These are phyloP conservation scores for Spialia ferax DNA, from an alignment of 2,888 invertebrate genomes.

Conservation along the genomic window DNA sequence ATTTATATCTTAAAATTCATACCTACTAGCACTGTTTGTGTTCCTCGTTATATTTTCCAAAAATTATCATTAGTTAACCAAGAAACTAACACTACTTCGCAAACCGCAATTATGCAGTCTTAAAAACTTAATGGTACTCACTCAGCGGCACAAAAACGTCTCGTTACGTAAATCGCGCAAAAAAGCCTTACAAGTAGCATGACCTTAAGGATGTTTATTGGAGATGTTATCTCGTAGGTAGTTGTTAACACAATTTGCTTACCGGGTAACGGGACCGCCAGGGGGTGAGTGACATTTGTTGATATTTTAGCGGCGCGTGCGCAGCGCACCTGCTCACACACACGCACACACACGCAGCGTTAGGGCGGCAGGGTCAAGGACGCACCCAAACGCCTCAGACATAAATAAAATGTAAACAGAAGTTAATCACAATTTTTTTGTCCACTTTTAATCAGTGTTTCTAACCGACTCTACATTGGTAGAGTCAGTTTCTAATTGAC, in stretches of 20 bases:
- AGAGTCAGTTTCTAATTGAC: no score
- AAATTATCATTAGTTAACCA: neutral
- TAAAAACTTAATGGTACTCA: neutral
- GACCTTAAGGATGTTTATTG: conserved; percentile 25
- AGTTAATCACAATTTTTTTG: neutral
- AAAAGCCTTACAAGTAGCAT: conserved; percentile 7
- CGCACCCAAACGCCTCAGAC: conserved; percentile 29
- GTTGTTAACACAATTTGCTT: conserved; percentile 43
- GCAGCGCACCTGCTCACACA: conserved; percentile 50
- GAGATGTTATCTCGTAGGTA: conserved; percentile 39
- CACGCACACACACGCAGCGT: conserved; percentile 50
- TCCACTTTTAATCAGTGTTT: no score
- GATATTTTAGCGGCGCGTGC: conserved; percentile 62
- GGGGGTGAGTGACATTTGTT: conserved; percentile 73
- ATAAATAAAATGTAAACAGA: neutral
- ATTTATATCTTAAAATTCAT: neutral
- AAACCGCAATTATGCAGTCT: conserved; percentile 5
- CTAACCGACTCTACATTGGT: no score
- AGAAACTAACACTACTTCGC: neutral
- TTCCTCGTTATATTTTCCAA: neutral
- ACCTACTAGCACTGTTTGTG: neutral
- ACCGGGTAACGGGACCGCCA: conserved; percentile 42
- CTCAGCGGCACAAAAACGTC: neutral
- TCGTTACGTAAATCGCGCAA: conserved; percentile 28
- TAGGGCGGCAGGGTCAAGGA: conserved; percentile 45